Evolutionary conservation across 2,888 invertebrate species (phyloP).

Genomic region (Macaria liturata): DNA sequence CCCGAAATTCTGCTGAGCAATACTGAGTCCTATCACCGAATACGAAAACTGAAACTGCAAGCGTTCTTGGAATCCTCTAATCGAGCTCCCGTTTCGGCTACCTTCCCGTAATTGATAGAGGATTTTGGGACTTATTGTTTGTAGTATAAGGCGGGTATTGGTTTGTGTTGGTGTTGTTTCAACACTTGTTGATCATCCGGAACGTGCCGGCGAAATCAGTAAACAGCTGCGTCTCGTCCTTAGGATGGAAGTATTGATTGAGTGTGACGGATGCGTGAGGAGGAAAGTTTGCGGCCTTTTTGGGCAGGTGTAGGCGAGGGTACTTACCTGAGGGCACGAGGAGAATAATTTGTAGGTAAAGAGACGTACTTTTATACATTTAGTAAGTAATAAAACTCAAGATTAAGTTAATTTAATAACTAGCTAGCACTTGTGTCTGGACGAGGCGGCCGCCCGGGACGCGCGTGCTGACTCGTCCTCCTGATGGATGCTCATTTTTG

Average conservation of each 20-base stretch:
- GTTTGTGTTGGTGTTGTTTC: slow-evolving; percentile 4
- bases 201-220: slow-evolving; percentile 25
- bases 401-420: too few relatives aligned
- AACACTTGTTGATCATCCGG: slow-evolving; percentile 35
- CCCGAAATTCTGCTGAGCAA: slow-evolving; percentile 5
- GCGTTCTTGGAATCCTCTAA: background rate
- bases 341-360: too few relatives aligned
- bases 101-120: background rate
- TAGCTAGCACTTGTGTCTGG: too few relatives aligned
- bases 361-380: too few relatives aligned
- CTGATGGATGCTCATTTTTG: too few relatives aligned
- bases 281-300: slow-evolving; percentile 18
- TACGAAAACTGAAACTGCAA: slow-evolving; percentile 5
- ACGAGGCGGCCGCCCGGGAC: too few relatives aligned
- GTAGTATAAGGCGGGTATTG: slow-evolving; percentile 8
- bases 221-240: slow-evolving; percentile 33
- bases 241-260: slow-evolving; percentile 31
- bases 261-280: slow-evolving; percentile 24
- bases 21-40: slow-evolving; percentile 12
- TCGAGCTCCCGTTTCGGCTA: slow-evolving; percentile 9
- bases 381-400: too few relatives aligned
- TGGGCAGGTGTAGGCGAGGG: slow-evolving; percentile 14
- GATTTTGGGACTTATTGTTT: slow-evolving; percentile 3
- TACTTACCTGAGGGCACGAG: background rate
- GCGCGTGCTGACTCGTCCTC: too few relatives aligned